A percentile compares a stretch with the other conserved stretches of the same genome.
Conservation (phyloP, 2,113 vertebrate genomes). For the Vicugna pacos region DNA sequence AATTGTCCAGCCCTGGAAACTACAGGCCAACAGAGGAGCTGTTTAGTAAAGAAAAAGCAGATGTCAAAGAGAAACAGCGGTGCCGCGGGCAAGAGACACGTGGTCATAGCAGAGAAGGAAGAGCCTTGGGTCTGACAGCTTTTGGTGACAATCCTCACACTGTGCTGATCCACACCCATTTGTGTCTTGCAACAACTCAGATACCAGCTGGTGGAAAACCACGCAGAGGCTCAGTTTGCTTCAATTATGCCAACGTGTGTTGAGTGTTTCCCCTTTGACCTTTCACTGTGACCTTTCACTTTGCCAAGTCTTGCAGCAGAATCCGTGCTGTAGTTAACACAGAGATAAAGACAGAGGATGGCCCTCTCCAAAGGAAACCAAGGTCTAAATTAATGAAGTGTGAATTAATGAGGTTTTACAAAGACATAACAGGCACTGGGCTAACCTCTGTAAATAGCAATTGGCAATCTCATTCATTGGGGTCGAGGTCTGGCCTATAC, state of each 20-base stretch:
- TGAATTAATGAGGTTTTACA: conserved; percentile 53
- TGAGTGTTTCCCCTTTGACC: neutral
- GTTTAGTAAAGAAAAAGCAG: neutral
- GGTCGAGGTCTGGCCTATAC: conserved; percentile 39
- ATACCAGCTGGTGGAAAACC: neutral
- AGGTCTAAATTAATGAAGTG: conserved; percentile 26
- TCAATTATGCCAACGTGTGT: neutral
- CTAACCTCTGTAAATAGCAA: conserved; percentile 57
- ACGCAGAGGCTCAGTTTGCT: neutral
- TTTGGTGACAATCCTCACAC: neutral
- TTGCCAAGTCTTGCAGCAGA: neutral
- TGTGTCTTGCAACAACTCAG: neutral
- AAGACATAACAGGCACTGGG: neutral
- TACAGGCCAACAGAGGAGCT: neutral
- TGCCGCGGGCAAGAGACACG: neutral
- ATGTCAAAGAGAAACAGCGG: neutral
- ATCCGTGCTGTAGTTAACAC: neutral
- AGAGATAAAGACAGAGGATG: conserved; percentile 4
- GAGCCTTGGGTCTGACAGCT: neutral
- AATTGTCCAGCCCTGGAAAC: neutral
- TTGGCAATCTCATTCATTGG: conserved; percentile 59
- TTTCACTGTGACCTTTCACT: neutral
- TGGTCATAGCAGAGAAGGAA: neutral
- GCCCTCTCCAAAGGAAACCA: neutral
- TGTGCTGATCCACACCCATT: neutral